phyloP scores from a whole-genome alignment of 2,797 vertebrate genomes.

The Rhabdomys pumilio region DNA sequence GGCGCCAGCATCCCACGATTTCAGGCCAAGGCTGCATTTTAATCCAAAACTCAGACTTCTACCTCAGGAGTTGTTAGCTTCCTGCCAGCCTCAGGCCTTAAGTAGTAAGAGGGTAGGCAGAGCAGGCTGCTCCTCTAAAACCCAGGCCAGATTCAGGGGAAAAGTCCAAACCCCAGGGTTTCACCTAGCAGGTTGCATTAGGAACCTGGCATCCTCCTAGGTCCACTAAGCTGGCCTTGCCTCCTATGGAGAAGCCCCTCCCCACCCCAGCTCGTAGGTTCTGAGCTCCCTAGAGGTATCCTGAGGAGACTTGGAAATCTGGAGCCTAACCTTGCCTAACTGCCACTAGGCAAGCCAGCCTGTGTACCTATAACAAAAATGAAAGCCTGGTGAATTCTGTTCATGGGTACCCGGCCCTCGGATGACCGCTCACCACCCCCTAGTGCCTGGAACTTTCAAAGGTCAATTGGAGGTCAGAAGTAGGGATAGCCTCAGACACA shows the following conservation, averaged over 20 bases:
- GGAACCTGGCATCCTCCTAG: not conserved
- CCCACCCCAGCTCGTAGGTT: not conserved
- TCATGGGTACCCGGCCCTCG: not conserved
- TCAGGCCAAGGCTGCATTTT: conserved; percentile 50
- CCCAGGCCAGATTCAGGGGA: not conserved
- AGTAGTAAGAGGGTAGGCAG: not conserved
- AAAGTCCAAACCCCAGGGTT: not conserved
- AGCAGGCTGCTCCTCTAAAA: not conserved
- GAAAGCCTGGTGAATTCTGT: not conserved
- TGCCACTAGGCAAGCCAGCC: not conserved
- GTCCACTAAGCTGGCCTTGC: too few relatives aligned
- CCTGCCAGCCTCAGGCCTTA: conserved; percentile 54
- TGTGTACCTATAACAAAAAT: not conserved
- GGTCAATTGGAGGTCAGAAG: not conserved
- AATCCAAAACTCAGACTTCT: conserved; percentile 68
- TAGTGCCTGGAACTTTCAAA: not conserved
- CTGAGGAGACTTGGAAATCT: conserved; percentile 10
- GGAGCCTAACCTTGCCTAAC: not conserved
- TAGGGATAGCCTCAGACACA: not conserved
- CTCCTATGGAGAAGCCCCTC: not conserved
- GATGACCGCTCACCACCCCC: not conserved
- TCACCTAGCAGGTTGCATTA: not conserved
- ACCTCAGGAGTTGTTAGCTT: not conserved
- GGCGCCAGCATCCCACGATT: not conserved
- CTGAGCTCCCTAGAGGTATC: not conserved